Evolutionary conservation across 2,888 invertebrate genomes (phyloP).

Genomic region (Caenorhabditis sp.): DNA sequence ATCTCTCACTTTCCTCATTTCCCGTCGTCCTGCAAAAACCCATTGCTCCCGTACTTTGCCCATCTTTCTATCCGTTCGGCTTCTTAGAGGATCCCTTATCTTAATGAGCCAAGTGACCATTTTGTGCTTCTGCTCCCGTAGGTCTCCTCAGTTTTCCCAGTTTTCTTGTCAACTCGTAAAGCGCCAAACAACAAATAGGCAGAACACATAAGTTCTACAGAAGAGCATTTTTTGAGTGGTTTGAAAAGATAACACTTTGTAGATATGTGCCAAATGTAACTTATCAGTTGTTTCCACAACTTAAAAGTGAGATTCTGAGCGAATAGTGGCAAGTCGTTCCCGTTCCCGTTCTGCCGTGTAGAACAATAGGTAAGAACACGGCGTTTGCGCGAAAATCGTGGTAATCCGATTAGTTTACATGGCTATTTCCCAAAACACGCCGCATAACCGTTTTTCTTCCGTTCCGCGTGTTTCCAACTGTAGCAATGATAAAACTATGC

Average conservation of each 20-base stretch:
- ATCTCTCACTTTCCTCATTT: background rate
- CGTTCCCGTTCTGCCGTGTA: constrained; percentile 17
- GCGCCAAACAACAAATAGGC: constrained; percentile 35
- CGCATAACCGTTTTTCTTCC: constrained; percentile 40
- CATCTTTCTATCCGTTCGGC: constrained; percentile 13
- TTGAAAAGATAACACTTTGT: background rate
- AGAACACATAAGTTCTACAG: constrained; percentile 22
- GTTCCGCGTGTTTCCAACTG: constrained; percentile 22
- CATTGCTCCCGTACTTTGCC: constrained; percentile 29
- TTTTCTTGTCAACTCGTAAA: constrained; percentile 8
- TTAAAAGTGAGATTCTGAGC: background rate
- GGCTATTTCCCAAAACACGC: constrained; percentile 44
- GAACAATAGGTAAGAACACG: constrained; percentile 45
- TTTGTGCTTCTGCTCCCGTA: constrained; percentile 26
- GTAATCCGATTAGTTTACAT: constrained; percentile 56
- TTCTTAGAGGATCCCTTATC: constrained; percentile 34
- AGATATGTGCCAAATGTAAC: background rate
- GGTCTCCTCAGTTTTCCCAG: constrained; percentile 21
- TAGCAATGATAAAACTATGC: constrained; percentile 22
- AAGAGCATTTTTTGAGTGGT: constrained; percentile 28
- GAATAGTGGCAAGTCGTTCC: background rate
- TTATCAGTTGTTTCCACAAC: background rate
- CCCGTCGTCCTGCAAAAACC: constrained; percentile 26
- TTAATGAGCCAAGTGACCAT: constrained; percentile 35
- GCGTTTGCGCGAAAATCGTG: constrained; percentile 39